These are phyloP conservation scores for Pseudochirops corinnae DNA, from an alignment of 2,797 vertebrate species.

Conservation along the genomic window DNA sequence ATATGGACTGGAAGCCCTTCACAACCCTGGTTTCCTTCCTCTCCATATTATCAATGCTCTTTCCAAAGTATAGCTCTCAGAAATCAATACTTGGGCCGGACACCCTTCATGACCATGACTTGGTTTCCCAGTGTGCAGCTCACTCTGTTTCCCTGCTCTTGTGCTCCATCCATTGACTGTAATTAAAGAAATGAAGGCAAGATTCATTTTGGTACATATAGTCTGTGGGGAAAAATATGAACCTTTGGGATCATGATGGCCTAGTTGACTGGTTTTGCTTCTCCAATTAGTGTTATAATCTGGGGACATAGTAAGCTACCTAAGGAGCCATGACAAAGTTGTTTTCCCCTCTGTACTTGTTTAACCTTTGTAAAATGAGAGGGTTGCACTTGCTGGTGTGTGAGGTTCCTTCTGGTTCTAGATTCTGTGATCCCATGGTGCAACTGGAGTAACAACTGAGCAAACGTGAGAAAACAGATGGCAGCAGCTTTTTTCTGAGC, in stretches of 20 bases:
- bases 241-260: background rate
- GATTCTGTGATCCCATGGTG: background rate
- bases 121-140: background rate
- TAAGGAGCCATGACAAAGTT: background rate
- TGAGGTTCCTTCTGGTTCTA: background rate
- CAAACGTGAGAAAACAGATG: background rate
- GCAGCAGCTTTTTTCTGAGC: background rate
- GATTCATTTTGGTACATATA: background rate
- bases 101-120: background rate
- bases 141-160: background rate
- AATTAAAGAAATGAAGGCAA: background rate
- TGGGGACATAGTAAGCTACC: background rate
- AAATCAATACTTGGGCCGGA: background rate
- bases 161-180: background rate
- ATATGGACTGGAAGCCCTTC: background rate
- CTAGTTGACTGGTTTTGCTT: background rate
- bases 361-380: background rate
- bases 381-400: background rate
- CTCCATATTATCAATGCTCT: background rate
- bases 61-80: background rate
- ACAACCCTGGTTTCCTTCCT: background rate
- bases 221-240: background rate
- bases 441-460: background rate
- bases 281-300: background rate
- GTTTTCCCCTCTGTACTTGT: background rate